Conservation (phyloP, 2,113 vertebrate species). For the Leucoraja erinaceus region DNA sequence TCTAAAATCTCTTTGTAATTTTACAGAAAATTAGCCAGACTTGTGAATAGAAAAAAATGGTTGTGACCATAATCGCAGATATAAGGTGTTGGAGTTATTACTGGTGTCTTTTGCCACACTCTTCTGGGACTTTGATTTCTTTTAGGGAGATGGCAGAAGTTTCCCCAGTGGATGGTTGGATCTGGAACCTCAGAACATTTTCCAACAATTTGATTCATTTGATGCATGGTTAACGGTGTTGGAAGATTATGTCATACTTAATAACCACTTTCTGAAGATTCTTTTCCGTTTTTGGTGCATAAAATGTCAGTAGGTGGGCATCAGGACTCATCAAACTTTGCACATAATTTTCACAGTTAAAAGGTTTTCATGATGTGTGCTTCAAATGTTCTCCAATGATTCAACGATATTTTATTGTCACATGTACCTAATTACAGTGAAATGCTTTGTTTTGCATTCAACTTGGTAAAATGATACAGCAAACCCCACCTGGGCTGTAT, state of each 20-base stretch:
- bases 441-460: too few species aligned
- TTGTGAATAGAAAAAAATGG: neutral
- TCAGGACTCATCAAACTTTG: neutral
- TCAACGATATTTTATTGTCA: too few species aligned
- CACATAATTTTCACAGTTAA: neutral
- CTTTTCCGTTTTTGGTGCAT: neutral
- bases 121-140: neutral
- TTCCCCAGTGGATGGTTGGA: neutral
- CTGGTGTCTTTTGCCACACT: neutral
- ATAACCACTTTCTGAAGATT: neutral
- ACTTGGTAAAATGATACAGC: too few species aligned
- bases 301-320: neutral
- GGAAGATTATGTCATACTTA: neutral
- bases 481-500: too few species aligned
- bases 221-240: neutral
- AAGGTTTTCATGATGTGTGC: neutral
- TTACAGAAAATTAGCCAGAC: neutral
- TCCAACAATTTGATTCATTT: neutral
- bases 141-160: neutral
- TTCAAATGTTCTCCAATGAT: neutral
- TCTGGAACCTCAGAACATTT: neutral
- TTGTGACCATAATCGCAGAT: neutral
- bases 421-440: too few species aligned
- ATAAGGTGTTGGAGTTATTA: neutral
- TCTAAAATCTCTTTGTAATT: neutral